phyloP scores from a whole-genome alignment of 2,113 vertebrate genomes.

The Meriones unguiculatus region DNA sequence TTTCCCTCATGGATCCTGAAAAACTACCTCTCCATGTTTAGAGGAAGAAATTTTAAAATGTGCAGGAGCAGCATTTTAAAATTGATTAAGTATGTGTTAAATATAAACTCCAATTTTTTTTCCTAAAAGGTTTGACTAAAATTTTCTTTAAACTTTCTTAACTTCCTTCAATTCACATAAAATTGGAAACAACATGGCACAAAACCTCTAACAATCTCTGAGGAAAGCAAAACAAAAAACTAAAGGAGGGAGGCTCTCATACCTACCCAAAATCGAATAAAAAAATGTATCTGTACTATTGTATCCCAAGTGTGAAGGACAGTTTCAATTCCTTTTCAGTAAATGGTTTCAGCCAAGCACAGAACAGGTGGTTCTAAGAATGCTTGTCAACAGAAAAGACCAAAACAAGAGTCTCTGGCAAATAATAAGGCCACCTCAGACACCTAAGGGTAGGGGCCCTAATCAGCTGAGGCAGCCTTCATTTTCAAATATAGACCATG shows the following conservation, averaged over 20 bases:
- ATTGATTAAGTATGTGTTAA: not conserved
- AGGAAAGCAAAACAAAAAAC: not conserved
- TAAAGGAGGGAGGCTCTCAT: not conserved
- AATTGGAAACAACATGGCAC: conserved; percentile 16
- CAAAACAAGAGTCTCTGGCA: not conserved
- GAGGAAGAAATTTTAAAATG: conserved; percentile 23
- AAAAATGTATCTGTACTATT: not conserved
- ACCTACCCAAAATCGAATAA: conserved; percentile 18
- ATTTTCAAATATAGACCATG: not conserved
- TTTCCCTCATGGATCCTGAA: conserved; percentile 12
- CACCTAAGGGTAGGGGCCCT: not conserved
- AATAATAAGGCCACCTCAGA: not conserved
- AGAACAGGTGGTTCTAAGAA: conserved; percentile 32
- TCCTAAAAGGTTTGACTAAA: not conserved
- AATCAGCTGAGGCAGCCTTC: not conserved
- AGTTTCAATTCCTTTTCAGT: conserved; percentile 23
- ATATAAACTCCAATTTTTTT: not conserved
- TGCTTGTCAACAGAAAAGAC: conserved; percentile 19
- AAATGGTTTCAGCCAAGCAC: not conserved
- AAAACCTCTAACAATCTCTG: conserved; percentile 13
- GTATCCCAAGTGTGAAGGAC: not conserved
- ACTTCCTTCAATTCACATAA: conserved; percentile 48
- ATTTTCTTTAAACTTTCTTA: conserved; percentile 47
- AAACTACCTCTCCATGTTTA: conserved; percentile 2
- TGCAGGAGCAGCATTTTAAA: not conserved